Evolutionary conservation across 2,113 vertebrate genomes (phyloP).

Genomic region (Orientallactaga bullata): DNA sequence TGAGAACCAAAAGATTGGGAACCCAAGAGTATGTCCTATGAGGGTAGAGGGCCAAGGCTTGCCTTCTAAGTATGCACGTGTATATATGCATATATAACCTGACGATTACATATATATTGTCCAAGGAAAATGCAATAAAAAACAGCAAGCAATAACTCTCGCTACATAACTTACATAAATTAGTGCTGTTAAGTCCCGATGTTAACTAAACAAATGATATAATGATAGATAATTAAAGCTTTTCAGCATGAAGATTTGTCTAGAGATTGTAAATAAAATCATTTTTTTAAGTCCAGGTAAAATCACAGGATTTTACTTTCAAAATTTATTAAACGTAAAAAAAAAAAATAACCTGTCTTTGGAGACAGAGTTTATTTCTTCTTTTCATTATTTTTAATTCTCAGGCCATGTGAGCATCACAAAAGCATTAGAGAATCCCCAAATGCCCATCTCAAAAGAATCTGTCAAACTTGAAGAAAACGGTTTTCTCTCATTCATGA

Average conservation of each 20-base stretch:
- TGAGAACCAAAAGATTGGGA: not conserved
- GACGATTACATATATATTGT: not conserved
- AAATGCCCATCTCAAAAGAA: constrained; percentile 1
- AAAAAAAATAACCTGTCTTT: not conserved
- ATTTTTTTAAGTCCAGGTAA: not conserved
- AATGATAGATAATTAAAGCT: constrained; percentile 67
- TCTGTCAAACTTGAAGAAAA: not conserved
- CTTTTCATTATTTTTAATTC: not conserved
- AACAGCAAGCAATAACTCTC: constrained; percentile 44
- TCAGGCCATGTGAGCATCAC: not conserved
- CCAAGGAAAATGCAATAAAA: not conserved
- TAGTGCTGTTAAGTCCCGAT: constrained; percentile 58
- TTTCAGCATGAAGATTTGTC: constrained; percentile 52
- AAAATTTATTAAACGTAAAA: constrained; percentile 30
- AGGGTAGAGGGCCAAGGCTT: not conserved
- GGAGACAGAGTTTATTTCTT: not conserved
- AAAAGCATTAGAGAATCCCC: constrained; percentile 33
- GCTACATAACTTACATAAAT: constrained; percentile 67
- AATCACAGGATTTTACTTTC: constrained; percentile 32
- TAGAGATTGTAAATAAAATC: constrained; percentile 48
- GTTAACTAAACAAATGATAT: constrained; percentile 79
- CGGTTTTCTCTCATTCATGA: not conserved
- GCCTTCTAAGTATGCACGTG: not conserved
- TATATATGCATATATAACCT: not conserved
- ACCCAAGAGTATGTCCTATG: not conserved